These are phyloP conservation scores for Apistogramma diplotaenia DNA, from an alignment of 2,113 vertebrate genomes.

Conservation along the genomic window DNA sequence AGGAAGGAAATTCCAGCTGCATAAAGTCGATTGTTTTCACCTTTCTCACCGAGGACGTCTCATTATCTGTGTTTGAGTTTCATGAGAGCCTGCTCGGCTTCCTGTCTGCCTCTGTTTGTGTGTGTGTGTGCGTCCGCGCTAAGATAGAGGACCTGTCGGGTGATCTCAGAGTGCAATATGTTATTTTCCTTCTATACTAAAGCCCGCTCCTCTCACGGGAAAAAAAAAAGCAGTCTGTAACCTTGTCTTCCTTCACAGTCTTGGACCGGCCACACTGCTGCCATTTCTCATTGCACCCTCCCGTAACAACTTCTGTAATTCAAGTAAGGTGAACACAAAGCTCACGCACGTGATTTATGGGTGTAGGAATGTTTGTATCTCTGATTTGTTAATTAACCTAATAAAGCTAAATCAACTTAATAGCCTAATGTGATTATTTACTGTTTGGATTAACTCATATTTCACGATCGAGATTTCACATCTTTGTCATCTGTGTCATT, in stretches of 20 bases:
- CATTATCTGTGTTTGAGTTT: conserved; percentile 51
- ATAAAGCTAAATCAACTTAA: conserved; percentile 44
- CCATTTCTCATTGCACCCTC: conserved; percentile 19
- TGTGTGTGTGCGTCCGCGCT: neutral
- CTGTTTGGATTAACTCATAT: neutral
- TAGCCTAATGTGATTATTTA: conserved; percentile 33
- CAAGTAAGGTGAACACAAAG: neutral
- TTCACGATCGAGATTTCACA: neutral
- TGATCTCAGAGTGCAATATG: conserved; percentile 54
- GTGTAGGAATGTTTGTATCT: neutral
- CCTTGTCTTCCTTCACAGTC: conserved; percentile 47
- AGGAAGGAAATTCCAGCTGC: neutral
- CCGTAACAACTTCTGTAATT: conserved; percentile 10
- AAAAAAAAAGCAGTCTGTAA: conserved; percentile 23
- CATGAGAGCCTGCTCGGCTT: conserved; percentile 30
- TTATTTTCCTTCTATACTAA: conserved; percentile 48
- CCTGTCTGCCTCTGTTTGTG: neutral
- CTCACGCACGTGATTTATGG: neutral
- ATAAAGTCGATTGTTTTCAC: conserved; percentile 36
- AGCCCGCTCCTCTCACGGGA: conserved; percentile 35
- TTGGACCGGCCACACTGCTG: neutral
- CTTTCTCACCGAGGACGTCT: conserved; percentile 14
- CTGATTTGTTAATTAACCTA: conserved; percentile 1
- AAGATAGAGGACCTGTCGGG: conserved; percentile 58
- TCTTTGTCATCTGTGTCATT: conserved; percentile 18